Evolutionary conservation across 2,888 invertebrate species (phyloP).

Genomic region (Pseudococcus jackbeardsleyi): DNA sequence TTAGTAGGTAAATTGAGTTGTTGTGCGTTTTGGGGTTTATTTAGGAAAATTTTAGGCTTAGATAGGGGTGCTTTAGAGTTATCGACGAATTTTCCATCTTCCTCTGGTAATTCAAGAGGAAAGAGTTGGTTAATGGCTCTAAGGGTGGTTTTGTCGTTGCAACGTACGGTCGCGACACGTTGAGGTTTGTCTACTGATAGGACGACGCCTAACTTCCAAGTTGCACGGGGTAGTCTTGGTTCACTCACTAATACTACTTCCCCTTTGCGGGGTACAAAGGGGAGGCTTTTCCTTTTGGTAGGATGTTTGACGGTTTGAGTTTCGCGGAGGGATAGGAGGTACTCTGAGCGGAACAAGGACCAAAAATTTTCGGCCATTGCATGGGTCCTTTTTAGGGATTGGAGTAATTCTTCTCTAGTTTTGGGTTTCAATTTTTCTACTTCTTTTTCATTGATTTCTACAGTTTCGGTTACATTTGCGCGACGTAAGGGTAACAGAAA

Average conservation of each 20-base stretch:
- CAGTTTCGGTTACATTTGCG: not conserved
- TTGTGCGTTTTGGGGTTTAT: too few species aligned
- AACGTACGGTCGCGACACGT: not conserved
- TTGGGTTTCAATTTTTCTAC: not conserved
- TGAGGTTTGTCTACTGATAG: not conserved
- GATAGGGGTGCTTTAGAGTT: too few species aligned
- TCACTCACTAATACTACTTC: conserved; percentile 12
- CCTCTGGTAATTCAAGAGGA: not conserved
- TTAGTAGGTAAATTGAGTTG: too few species aligned
- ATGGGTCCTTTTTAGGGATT: not conserved
- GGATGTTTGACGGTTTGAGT: not conserved
- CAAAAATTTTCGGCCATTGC: not conserved
- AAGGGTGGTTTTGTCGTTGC: not conserved
- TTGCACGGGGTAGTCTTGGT: not conserved
- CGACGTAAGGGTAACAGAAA: not conserved
- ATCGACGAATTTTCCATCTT: not conserved
- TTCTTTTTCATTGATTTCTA: not conserved
- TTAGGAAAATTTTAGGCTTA: too few species aligned
- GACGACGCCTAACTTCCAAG: not conserved
- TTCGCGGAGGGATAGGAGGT: conserved; percentile 16
- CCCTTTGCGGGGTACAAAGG: not conserved
- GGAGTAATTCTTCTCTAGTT: not conserved
- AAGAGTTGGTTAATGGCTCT: not conserved
- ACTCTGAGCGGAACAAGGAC: not conserved
- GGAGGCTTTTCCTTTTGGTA: not conserved